Percentiles rank a stretch among this genome's conserved stretches.
Evolutionary conservation across 2,113 vertebrate species (phyloP).

Genomic region (Heloderma charlesbogerti): DNA sequence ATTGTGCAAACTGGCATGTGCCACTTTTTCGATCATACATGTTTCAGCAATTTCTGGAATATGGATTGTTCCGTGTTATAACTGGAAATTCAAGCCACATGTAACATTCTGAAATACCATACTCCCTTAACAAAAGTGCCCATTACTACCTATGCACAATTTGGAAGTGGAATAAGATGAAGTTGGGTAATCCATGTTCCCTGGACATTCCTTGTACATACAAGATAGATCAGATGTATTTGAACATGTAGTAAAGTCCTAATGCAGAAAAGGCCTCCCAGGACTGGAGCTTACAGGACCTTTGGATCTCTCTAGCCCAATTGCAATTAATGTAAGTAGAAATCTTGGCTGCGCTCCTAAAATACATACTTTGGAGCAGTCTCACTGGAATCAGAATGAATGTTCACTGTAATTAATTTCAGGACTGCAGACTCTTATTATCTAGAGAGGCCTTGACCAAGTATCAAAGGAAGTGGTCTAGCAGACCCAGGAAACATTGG

Average conservation of each 20-base stretch:
- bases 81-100: background rate
- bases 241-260: background rate
- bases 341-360: slow-evolving; percentile 7
- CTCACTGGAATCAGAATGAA: slow-evolving; percentile 14
- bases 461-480: background rate
- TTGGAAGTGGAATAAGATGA: background rate
- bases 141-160: background rate
- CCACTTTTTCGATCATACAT: background rate
- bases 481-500: background rate
- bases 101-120: background rate
- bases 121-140: background rate
- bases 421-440: background rate
- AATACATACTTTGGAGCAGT: slow-evolving; percentile 16
- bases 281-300: slow-evolving; percentile 12
- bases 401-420: slow-evolving; percentile 22
- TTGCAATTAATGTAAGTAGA: slow-evolving; percentile 18
- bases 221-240: background rate
- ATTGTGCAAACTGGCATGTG: no score
- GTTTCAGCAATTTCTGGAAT: background rate
- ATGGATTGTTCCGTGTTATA: background rate
- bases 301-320: slow-evolving; percentile 12
- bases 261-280: slow-evolving; percentile 1
- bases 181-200: background rate
- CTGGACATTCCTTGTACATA: background rate
- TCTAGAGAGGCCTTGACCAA: background rate